A percentile compares a stretch with the other conserved stretches of the same genome.
Conservation (phyloP, 2,888 invertebrate species). For the Ormyrus nitidulus region DNA sequence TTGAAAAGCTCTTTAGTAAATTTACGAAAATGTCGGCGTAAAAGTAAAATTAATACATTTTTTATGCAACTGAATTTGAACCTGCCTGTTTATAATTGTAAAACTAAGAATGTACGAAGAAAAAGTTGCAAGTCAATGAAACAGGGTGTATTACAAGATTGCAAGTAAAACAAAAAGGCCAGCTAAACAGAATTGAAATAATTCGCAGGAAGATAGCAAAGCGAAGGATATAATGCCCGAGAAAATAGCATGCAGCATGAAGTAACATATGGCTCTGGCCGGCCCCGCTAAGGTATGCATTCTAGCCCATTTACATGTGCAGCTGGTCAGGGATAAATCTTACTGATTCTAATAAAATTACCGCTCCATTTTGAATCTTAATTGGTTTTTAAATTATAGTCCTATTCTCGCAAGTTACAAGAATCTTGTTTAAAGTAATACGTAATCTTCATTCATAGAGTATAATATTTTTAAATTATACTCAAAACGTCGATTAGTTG, state of each 20-base stretch:
- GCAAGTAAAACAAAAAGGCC: constrained; percentile 9
- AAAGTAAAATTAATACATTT: too few relatives aligned
- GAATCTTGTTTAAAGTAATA: too few relatives aligned
- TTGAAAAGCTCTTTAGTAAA: too few relatives aligned
- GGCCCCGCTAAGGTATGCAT: constrained; percentile 40
- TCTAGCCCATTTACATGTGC: constrained; percentile 49
- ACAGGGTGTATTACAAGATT: neutral
- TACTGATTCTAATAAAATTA: constrained; percentile 46
- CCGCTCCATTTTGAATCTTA: neutral
- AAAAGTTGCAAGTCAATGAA: neutral
- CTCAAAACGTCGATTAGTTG: neutral
- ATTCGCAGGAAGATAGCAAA: constrained; percentile 35
- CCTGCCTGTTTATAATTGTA: too few relatives aligned
- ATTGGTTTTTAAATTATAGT: neutral
- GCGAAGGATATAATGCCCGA: constrained; percentile 44
- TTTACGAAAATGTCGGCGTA: too few relatives aligned
- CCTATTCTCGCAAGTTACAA: neutral
- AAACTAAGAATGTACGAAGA: too few relatives aligned
- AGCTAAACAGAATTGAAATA: constrained; percentile 44
- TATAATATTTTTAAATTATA: too few relatives aligned
- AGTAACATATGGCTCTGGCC: constrained; percentile 46
- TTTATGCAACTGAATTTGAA: too few relatives aligned
- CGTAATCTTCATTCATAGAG: too few relatives aligned
- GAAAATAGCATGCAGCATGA: constrained; percentile 48
- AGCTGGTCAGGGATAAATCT: constrained; percentile 50